These are phyloP conservation scores for Megamerina dolium DNA, from an alignment of 2,888 invertebrate species.

Conservation along the genomic window DNA sequence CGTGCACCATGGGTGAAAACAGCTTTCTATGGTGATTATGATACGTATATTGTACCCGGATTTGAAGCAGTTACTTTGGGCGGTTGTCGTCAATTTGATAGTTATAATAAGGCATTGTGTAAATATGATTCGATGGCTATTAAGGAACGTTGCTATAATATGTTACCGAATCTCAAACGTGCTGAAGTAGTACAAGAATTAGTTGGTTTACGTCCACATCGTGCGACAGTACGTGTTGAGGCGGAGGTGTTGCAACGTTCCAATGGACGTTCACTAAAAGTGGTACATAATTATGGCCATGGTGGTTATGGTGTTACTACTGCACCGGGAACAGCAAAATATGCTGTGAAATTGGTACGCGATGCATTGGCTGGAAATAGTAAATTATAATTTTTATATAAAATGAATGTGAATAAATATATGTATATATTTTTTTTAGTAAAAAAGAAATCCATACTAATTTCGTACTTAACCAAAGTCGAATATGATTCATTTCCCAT, in stretches of 20 bases:
- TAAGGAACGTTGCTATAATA: slow-evolving; percentile 66
- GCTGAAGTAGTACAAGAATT: slow-evolving; percentile 58
- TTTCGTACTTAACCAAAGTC: too few species aligned
- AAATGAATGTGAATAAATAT: not conserved
- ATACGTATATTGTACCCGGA: slow-evolving; percentile 80
- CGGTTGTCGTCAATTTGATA: slow-evolving; percentile 77
- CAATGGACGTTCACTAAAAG: slow-evolving; percentile 52
- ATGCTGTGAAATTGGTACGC: slow-evolving; percentile 65
- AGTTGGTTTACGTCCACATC: slow-evolving; percentile 79
- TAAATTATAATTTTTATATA: slow-evolving; percentile 31
- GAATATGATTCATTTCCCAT: too few species aligned
- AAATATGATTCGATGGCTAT: slow-evolving; percentile 71
- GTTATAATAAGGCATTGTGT: slow-evolving; percentile 62
- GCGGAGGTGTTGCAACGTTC: slow-evolving; percentile 51
- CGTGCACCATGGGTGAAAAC: slow-evolving; percentile 86
- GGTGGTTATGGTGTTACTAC: slow-evolving; percentile 89
- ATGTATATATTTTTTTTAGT: not conserved
- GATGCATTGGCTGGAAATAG: slow-evolving; percentile 51
- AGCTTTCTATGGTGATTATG: slow-evolving; percentile 79
- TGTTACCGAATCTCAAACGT: slow-evolving; percentile 64
- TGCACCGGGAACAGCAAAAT: slow-evolving; percentile 78
- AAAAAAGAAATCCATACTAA: not conserved
- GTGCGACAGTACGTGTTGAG: slow-evolving; percentile 67
- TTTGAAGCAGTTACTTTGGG: slow-evolving; percentile 72
- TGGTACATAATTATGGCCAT: slow-evolving; percentile 93